A percentile compares a stretch with the other conserved stretches of the same genome.
phyloP scores from a whole-genome alignment of 2,888 invertebrate genomes.

The Catonia carolina region DNA sequence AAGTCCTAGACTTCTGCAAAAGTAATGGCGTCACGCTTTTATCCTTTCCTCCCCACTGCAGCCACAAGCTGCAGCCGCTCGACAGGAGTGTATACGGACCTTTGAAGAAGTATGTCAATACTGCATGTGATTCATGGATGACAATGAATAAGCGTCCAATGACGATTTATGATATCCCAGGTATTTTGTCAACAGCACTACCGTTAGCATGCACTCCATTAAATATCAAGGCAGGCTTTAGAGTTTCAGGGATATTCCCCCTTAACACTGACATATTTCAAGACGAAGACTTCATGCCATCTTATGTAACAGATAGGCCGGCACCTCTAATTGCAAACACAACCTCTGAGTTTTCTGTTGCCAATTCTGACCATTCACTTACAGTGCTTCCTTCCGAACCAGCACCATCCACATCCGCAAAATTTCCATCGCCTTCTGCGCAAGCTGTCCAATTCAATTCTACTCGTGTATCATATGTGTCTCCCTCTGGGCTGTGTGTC shows the following conservation, averaged over 20 bases:
- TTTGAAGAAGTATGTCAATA: constrained; percentile 16
- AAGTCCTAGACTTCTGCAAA: constrained; percentile 18
- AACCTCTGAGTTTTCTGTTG: too few species aligned
- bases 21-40: constrained; percentile 23
- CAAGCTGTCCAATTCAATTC: background rate
- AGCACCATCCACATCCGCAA: background rate
- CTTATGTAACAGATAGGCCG: constrained; percentile 15
- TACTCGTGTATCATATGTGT: background rate
- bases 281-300: constrained; percentile 21
- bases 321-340: background rate
- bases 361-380: too few species aligned
- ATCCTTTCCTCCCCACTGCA: constrained; percentile 24
- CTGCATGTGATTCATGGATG: constrained; percentile 17
- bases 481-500: too few species aligned
- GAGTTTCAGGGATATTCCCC: constrained; percentile 13
- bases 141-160: constrained; percentile 9
- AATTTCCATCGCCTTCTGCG: too few species aligned
- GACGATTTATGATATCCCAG: constrained; percentile 20
- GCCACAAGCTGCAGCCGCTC: constrained; percentile 23
- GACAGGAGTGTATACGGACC: constrained; percentile 23
- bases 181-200: constrained; percentile 16
- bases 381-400: too few species aligned
- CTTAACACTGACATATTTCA: constrained; percentile 7
- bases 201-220: constrained; percentile 14
- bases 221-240: constrained; percentile 18